Base-by-base conservation (phyloP, 2,888 invertebrate genomes). In the Anoplius nigerrimus region DNA sequence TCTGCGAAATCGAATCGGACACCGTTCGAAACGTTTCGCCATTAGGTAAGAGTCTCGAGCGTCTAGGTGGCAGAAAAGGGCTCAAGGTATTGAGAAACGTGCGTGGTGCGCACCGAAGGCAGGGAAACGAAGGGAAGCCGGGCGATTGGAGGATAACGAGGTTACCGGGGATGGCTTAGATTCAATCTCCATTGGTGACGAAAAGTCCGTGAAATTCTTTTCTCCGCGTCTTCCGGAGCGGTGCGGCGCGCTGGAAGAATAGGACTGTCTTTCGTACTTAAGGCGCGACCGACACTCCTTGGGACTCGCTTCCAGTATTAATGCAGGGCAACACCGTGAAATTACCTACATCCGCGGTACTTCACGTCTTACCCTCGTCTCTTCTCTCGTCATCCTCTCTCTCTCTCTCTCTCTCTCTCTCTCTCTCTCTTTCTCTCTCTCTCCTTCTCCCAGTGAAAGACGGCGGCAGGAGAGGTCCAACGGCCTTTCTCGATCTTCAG, bases 261-360 rank as follows among this genome's bases (percentile, higher is more conserved):
- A 43, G 42, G 58, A 43, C 27, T 51, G 62, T 42, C 43, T 13
- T 67, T 70, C 62, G 62, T 51, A 22, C 45, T 66, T 65, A 72
- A 68, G 62, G 45, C 45, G 55, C 56, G 42, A 52, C 48, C 64
- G 58, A 63, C 65, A 56, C 63, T 72, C 58, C 62, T 55, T 42
- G 56, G 51, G 46, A 58, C 20, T 60, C 62, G 57, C 62, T 73
- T 71, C 48, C 5, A 69, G 81, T 75, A 81, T 84, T 82, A 85
- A 85, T 85, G 80, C 81, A 80, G 74, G 70, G 78, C 84, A 85
- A 80, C 84, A 85, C 81, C 84, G 84, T 84, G 84, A 86, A 85
- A 86, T 85, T 84, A 83, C 82, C 80, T 80, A 81, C 78, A 80
- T 77, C 72, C 68, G 60, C 58, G 62, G 71, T 65, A 73, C 69